phyloP scores from a whole-genome alignment of 2,888 invertebrate species.

The Lottia gigantea region DNA sequence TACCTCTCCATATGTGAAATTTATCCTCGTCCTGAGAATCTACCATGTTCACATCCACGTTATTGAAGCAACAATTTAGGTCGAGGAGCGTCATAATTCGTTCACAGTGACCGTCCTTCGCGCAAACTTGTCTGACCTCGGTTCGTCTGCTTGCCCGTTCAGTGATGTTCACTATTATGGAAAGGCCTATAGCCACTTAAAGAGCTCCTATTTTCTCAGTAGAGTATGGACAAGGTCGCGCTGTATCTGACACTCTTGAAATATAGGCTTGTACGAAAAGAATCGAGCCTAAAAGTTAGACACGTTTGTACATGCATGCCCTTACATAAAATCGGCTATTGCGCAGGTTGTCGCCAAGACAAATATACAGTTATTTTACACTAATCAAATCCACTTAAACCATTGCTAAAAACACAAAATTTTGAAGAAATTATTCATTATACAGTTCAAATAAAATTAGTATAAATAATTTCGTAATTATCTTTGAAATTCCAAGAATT shows the following conservation, averaged over 20 bases:
- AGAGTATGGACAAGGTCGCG: background rate
- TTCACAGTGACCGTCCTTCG: slow-evolving; percentile 40
- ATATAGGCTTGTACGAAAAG: background rate
- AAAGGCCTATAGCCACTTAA: slow-evolving; percentile 8
- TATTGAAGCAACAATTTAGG: slow-evolving; percentile 53
- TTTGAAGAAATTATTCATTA: slow-evolving; percentile 13
- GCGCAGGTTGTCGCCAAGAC: slow-evolving; percentile 33
- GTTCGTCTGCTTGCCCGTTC: slow-evolving; percentile 20
- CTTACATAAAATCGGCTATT: slow-evolving; percentile 55
- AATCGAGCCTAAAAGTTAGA: slow-evolving; percentile 20
- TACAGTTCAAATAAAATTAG: slow-evolving; percentile 11
- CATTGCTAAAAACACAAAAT: slow-evolving; percentile 18
- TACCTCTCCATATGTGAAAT: slow-evolving; percentile 58
- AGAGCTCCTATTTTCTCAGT: background rate
- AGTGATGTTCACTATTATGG: slow-evolving; percentile 11
- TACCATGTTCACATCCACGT: slow-evolving; percentile 49
- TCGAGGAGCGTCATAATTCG: slow-evolving; percentile 56
- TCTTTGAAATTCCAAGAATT: slow-evolving; percentile 42
- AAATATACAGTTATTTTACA: slow-evolving; percentile 25
- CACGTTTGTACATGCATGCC: slow-evolving; percentile 58
- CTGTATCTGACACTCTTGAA: slow-evolving; percentile 7
- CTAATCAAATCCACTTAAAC: slow-evolving; percentile 18
- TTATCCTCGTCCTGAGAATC: slow-evolving; percentile 48
- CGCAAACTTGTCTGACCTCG: slow-evolving; percentile 13
- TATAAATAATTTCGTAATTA: background rate